Conservation (phyloP, 2,888 invertebrate species). For the Drosophila gaucha region DNA sequence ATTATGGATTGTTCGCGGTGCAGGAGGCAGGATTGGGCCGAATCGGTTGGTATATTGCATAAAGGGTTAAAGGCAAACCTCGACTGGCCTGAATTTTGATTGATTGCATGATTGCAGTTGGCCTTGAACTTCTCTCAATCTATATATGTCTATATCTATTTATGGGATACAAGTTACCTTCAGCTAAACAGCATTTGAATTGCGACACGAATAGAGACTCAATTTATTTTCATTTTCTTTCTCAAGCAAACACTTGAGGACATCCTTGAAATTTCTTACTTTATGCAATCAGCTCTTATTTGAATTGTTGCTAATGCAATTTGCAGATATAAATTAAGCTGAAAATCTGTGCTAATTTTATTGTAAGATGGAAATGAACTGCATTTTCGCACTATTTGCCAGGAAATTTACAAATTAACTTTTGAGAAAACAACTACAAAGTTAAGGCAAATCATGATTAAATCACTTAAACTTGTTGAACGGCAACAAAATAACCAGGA, state of each 20-base stretch:
- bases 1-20: conserved; percentile 70
- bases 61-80: conserved; percentile 12
- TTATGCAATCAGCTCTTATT: neutral
- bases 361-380: neutral
- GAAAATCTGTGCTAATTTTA: neutral
- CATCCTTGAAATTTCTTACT: neutral
- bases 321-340: neutral
- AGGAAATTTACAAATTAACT: conserved; percentile 14
- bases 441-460: neutral
- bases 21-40: conserved; percentile 4
- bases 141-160: neutral
- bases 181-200: neutral
- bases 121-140: conserved; percentile 62
- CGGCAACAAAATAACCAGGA: neutral
- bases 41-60: conserved; percentile 1
- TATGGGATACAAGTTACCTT: neutral
- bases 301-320: conserved; percentile 3
- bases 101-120: conserved; percentile 70
- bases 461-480: conserved; percentile 1
- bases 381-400: neutral
- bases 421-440: neutral
- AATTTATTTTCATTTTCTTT: neutral
- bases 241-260: neutral
- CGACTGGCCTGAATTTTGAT: conserved; percentile 47
- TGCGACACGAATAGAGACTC: neutral